These are phyloP conservation scores for Porites cylindrica DNA, from an alignment of 92 coral and sea anemone species.

Conservation along the genomic window DNA sequence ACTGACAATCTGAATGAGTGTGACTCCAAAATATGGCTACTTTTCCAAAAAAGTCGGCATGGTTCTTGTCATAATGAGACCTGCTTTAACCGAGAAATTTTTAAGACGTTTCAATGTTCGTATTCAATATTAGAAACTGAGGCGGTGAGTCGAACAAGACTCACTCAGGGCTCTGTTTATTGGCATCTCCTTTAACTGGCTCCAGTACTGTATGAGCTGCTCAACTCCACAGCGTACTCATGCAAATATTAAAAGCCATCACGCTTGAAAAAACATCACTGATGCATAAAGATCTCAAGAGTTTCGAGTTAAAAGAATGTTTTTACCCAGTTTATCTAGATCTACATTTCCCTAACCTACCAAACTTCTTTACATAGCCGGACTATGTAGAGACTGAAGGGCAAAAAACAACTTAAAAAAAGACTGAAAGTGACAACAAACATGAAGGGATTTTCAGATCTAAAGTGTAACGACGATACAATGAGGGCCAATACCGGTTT, in stretches of 20 bases:
- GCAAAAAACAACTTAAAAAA: neutral
- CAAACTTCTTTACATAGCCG: neutral
- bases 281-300: neutral
- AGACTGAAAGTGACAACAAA: neutral
- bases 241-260: neutral
- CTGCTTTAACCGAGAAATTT: neutral
- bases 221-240: neutral
- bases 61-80: neutral
- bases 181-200: no score
- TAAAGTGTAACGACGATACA: neutral
- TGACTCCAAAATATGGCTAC: neutral
- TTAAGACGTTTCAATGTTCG: neutral
- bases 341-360: neutral
- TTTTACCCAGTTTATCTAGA: neutral
- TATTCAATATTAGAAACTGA: no score
- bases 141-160: no score
- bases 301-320: neutral
- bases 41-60: neutral
- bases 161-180: no score
- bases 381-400: no score
- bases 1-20: neutral
- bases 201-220: no score
- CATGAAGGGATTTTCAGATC: neutral
- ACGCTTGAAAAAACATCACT: neutral
- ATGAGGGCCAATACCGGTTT: constrained; percentile 9